A percentile compares a stretch with the other conserved stretches of the same genome.
These are phyloP conservation scores for Danio tinwini DNA, from an alignment of 2,797 vertebrate species.

Conservation along the genomic window DNA sequence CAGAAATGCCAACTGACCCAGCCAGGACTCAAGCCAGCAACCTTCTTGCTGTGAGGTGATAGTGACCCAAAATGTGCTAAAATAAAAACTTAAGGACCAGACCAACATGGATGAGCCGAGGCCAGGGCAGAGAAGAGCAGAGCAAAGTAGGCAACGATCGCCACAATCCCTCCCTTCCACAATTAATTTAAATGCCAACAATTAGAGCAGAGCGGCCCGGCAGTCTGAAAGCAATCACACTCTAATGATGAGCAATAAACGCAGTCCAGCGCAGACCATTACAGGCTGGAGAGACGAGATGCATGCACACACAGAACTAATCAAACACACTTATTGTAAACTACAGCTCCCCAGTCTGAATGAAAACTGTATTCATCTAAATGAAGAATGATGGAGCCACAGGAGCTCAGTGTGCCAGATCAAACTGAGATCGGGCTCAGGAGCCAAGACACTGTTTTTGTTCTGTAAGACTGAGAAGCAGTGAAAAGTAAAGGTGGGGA, in stretches of 20 bases:
- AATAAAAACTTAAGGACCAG: not conserved
- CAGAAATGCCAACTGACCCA: too few relatives aligned
- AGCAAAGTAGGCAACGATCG: constrained; percentile 25
- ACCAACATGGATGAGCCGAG: constrained; percentile 1
- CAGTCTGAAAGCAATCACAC: constrained; percentile 79
- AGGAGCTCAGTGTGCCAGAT: constrained; percentile 39
- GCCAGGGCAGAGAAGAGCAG: not conserved
- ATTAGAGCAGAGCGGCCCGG: constrained; percentile 80
- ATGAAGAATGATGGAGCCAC: constrained; percentile 50
- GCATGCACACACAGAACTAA: constrained; percentile 30
- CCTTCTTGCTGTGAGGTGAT: too few relatives aligned
- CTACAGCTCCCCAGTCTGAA: constrained; percentile 37
- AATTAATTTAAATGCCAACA: constrained; percentile 83
- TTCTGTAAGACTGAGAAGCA: constrained; percentile 45
- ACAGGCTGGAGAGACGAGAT: constrained; percentile 47
- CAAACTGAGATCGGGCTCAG: constrained; percentile 38
- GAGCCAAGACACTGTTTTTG: constrained; percentile 40
- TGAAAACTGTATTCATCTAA: constrained; percentile 38
- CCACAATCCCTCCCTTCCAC: constrained; percentile 64
- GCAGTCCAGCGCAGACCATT: constrained; percentile 61
- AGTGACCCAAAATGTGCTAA: too few relatives aligned
- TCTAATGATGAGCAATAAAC: constrained; percentile 81
- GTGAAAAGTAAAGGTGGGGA: constrained; percentile 45
- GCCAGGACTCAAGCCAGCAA: too few relatives aligned
- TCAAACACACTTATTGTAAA: constrained; percentile 38